Evolutionary conservation across 2,113 vertebrate genomes (phyloP).

Genomic region (Tyrannus savana): DNA sequence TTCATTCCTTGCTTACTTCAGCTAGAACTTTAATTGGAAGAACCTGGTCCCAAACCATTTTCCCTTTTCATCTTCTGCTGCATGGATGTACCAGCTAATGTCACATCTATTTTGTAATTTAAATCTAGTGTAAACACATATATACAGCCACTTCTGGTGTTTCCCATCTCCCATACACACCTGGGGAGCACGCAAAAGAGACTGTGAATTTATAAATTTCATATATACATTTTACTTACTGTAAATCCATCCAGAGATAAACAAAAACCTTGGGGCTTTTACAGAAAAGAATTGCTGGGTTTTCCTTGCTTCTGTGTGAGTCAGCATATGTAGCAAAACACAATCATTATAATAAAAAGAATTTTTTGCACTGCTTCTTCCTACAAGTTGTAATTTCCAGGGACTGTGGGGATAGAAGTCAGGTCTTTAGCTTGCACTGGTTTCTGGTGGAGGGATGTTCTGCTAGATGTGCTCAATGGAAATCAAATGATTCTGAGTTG

Average conservation of each 20-base stretch:
- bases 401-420: not conserved
- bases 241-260: not conserved
- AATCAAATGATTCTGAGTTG: slow-evolving; percentile 59
- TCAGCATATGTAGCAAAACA: not conserved
- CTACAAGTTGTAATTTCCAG: not conserved
- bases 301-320: not conserved
- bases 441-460: not conserved
- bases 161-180: not conserved
- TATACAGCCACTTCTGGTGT: not conserved
- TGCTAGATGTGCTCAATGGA: not conserved
- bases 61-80: not conserved
- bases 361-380: not conserved
- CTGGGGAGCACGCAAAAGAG: accelerated
- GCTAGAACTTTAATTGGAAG: not conserved
- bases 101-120: not conserved
- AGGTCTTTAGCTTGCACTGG: not conserved
- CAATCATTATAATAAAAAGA: not conserved
- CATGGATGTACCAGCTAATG: not conserved
- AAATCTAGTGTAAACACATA: not conserved
- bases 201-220: not conserved
- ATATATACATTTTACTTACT: not conserved
- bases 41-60: not conserved
- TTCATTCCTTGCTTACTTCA: not conserved
- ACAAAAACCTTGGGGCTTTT: not conserved
- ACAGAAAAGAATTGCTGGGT: not conserved